A percentile compares a stretch with the other conserved stretches of the same genome.
phyloP scores from a whole-genome alignment of 2,113 vertebrate species.

The Dicentrarchus labrax region DNA sequence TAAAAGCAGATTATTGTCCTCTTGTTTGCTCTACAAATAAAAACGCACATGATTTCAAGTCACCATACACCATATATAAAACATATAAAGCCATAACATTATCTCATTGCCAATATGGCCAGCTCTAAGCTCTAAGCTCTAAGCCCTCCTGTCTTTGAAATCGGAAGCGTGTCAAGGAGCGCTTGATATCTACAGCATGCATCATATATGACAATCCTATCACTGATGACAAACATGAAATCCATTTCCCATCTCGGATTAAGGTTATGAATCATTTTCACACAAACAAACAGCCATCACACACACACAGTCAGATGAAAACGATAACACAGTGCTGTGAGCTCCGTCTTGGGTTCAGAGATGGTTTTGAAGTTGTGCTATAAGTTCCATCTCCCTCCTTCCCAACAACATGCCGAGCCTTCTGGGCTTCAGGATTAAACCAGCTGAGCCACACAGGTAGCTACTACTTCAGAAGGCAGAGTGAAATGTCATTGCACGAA shows the following conservation, averaged over 20 bases:
- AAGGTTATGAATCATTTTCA: slow-evolving; percentile 31
- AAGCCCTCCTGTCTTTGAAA: slow-evolving; percentile 23
- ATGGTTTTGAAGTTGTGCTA: slow-evolving; percentile 31
- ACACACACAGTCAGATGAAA: slow-evolving; percentile 24
- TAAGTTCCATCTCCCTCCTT: slow-evolving; percentile 7
- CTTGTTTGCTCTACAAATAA: slow-evolving; percentile 1
- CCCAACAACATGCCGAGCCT: slow-evolving; percentile 30
- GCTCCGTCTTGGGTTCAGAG: slow-evolving; percentile 24
- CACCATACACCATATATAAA: not conserved
- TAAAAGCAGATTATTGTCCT: not conserved
- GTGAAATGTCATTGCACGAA: slow-evolving; percentile 11
- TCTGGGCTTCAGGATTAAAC: slow-evolving; percentile 34
- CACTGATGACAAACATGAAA: not conserved
- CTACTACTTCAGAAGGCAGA: not conserved
- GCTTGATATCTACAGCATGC: slow-evolving; percentile 4
- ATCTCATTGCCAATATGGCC: slow-evolving; percentile 8
- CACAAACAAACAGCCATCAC: slow-evolving; percentile 4
- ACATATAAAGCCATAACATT: not conserved
- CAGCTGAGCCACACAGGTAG: slow-evolving; percentile 26
- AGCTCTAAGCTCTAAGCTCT: slow-evolving; percentile 16
- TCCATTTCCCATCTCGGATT: slow-evolving; percentile 45
- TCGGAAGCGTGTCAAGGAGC: not conserved
- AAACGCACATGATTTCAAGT: not conserved
- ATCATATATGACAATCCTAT: slow-evolving; percentile 21
- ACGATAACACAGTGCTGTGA: slow-evolving; percentile 23